phyloP scores from a whole-genome alignment of 2,888 invertebrate species.

The Eupithecia inturbata region DNA sequence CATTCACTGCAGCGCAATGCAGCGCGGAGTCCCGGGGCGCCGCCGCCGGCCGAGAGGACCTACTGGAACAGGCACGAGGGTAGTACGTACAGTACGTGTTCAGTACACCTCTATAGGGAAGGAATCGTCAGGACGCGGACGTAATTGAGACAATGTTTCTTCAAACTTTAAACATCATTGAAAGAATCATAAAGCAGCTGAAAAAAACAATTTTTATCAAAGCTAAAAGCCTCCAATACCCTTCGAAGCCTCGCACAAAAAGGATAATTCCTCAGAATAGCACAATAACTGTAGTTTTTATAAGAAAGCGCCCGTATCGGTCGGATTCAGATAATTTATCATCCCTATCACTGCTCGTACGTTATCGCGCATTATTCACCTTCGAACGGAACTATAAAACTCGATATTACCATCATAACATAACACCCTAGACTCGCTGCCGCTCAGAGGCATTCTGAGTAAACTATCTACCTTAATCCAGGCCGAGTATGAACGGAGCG shows the following conservation, averaged over 20 bases:
- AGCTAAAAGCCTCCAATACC: neutral
- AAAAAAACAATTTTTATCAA: neutral
- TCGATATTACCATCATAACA: slow-evolving; percentile 59
- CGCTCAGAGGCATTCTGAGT: neutral
- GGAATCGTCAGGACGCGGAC: neutral
- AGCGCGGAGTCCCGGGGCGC: neutral
- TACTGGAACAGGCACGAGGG: neutral
- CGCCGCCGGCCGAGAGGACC: neutral
- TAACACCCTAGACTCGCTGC: slow-evolving; percentile 58
- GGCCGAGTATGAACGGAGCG: neutral
- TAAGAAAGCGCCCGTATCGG: slow-evolving; percentile 23
- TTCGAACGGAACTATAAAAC: slow-evolving; percentile 63
- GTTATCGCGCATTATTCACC: slow-evolving; percentile 52
- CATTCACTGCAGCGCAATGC: slow-evolving; percentile 19
- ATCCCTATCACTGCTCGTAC: slow-evolving; percentile 32
- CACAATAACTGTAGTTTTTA: slow-evolving; percentile 31
- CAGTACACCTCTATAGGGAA: neutral
- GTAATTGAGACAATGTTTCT: neutral
- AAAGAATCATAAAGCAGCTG: neutral
- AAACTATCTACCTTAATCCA: slow-evolving; percentile 4
- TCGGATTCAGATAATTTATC: slow-evolving; percentile 30
- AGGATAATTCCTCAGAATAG: slow-evolving; percentile 3
- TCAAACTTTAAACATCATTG: neutral
- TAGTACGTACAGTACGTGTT: neutral
- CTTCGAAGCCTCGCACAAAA: neutral